Conservation (phyloP, 2,113 vertebrate species). For the Stigmatopora nigra region DNA sequence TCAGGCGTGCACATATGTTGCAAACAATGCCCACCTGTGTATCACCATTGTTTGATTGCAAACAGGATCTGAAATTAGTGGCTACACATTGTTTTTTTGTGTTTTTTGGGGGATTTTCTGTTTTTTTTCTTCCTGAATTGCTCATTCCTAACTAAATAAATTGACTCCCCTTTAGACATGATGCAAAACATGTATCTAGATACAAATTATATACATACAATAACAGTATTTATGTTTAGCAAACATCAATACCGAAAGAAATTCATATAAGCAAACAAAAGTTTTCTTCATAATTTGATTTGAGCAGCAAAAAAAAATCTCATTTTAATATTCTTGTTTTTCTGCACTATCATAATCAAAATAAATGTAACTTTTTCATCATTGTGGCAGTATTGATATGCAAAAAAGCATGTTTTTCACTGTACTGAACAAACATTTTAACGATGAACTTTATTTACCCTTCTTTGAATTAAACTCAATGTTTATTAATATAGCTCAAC, state of each 20-base stretch:
- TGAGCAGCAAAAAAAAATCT: not conserved
- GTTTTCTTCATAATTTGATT: not conserved
- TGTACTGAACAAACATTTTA: not conserved
- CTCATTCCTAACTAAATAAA: not conserved
- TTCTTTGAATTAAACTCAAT: not conserved
- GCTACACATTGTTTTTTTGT: slow-evolving; percentile 1
- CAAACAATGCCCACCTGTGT: not conserved
- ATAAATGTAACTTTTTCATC: not conserved
- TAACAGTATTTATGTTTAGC: not conserved
- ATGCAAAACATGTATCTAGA: not conserved
- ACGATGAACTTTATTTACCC: slow-evolving; percentile 42
- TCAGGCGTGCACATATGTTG: not conserved
- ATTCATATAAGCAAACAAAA: not conserved
- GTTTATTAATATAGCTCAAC: slow-evolving; percentile 38
- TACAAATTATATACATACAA: not conserved
- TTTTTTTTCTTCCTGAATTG: not conserved
- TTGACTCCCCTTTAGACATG: not conserved
- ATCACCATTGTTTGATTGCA: not conserved
- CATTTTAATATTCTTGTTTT: not conserved
- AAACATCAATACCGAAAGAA: not conserved
- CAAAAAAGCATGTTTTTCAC: not conserved
- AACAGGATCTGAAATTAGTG: slow-evolving; percentile 14
- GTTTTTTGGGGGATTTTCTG: no score
- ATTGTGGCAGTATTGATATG: not conserved
- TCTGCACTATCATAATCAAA: not conserved